Conservation (phyloP, 2,113 vertebrate species). For the Motacilla alba region DNA sequence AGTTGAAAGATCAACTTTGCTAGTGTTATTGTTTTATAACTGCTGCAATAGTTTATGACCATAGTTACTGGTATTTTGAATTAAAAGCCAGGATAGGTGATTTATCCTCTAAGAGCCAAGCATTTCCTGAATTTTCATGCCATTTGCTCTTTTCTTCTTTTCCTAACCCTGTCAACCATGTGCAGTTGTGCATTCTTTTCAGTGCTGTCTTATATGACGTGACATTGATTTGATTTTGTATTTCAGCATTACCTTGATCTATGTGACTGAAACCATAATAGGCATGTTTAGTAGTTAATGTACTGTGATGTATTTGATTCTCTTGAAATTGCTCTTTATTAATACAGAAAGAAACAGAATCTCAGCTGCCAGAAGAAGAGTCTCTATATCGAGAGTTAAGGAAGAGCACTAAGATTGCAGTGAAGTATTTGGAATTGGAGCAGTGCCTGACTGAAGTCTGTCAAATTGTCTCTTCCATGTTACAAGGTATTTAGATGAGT, state of each 20-base stretch:
- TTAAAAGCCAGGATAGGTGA: background rate
- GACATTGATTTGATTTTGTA: background rate
- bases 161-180: background rate
- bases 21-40: background rate
- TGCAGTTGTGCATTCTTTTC: background rate
- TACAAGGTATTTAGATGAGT: slow-evolving; percentile 75
- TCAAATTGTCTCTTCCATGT: slow-evolving; percentile 60
- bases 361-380: slow-evolving; percentile 39
- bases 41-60: background rate
- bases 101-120: background rate
- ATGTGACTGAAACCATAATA: background rate
- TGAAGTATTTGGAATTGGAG: slow-evolving; percentile 78
- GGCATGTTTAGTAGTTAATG: background rate
- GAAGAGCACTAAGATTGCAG: slow-evolving; percentile 62
- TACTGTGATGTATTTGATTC: background rate
- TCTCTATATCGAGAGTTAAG: slow-evolving; percentile 47
- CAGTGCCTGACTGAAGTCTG: slow-evolving; percentile 73
- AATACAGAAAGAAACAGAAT: slow-evolving; percentile 43
- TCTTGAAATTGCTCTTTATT: background rate
- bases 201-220: background rate
- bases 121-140: background rate
- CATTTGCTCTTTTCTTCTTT: background rate
- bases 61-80: background rate
- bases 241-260: background rate
- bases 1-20: background rate